These are phyloP conservation scores for Chirona hameri DNA, from an alignment of 2,888 invertebrate species.

Conservation along the genomic window DNA sequence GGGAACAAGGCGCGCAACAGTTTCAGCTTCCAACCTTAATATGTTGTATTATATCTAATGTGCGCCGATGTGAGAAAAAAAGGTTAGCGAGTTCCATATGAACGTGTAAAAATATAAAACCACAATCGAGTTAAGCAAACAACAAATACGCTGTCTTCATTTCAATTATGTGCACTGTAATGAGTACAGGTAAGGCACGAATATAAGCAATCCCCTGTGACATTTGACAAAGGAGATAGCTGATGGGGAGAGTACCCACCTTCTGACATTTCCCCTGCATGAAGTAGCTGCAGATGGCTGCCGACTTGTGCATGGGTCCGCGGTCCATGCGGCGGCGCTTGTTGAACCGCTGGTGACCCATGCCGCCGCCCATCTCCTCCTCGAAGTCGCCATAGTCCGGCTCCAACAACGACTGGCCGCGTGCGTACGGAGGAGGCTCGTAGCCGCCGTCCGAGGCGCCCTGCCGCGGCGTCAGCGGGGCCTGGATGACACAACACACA, in stretches of 20 bases:
- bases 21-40: too few relatives aligned
- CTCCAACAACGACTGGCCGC: constrained; percentile 31
- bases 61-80: too few relatives aligned
- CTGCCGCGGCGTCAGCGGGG: not conserved
- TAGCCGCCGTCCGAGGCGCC: not conserved
- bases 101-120: too few relatives aligned
- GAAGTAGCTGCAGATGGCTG: constrained; percentile 72
- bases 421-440: constrained; percentile 25
- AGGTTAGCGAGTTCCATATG: too few relatives aligned
- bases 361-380: constrained; percentile 28
- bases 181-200: too few relatives aligned
- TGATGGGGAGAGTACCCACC: constrained; percentile 41
- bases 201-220: too few relatives aligned
- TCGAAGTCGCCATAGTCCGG: constrained; percentile 29
- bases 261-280: constrained; percentile 78
- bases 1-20: too few relatives aligned
- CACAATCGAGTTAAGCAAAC: too few relatives aligned
- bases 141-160: too few relatives aligned
- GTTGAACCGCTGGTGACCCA: constrained; percentile 30
- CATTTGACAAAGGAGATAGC: too few relatives aligned
- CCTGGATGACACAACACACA: not conserved
- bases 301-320: constrained; percentile 31
- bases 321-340: constrained; percentile 36
- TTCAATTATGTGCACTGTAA: too few relatives aligned
- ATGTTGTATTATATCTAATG: too few relatives aligned